Base-by-base conservation (phyloP, 1,140 invertebrate genomes). In the Drosophila equinoxialis region DNA sequence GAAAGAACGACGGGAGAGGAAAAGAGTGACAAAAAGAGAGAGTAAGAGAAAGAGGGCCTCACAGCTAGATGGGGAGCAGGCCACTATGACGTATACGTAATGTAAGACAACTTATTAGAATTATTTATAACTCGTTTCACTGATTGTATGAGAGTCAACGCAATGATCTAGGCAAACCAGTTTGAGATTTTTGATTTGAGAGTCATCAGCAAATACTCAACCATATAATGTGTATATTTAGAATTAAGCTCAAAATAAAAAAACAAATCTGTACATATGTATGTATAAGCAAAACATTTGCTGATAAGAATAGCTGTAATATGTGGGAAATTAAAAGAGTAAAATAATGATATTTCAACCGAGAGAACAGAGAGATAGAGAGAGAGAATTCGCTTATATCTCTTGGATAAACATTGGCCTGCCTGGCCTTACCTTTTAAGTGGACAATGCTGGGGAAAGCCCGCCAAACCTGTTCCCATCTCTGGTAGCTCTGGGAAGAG, bases 401-500 rank as follows among this genome's bases (percentile, higher is more conserved):
- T 20, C 37, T 57, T 70, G 55, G 39, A 30, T 61, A 65, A 74
- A 23, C 45, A 51, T 51, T 20, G 17, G 2, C 10, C 11, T 23
- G 17, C 20, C 20, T 51, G 45, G 17, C 45, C 20, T 51, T 51
- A 17, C 45, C 45, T 51, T 51, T 17, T 51, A 51, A 45, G 5
- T 14, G 42, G 42, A 4, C 42, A 14, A 17, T 13, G 11, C 37
- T 39, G 81, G 81, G 81, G n/a, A 83, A 84, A 77, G 69, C 77
- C 81, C 77, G 35, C 20, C n/a, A 63, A 65, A 76, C 60, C 68
- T 14, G 71, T 70, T 59, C 45, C 20, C 7, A 13, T 51, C 39
- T 20, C 13, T 13, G 20, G 11, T 14, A 62, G 41, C 3, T 20
- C 30, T 39, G 35, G 35, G 10, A 61, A 41, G 13, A 37, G n/a